Evolutionary conservation across 2,797 vertebrate species (phyloP), one percentile per base, ranked within the genome.

Genomic region (Bryconaethiops microstoma): DNA sequence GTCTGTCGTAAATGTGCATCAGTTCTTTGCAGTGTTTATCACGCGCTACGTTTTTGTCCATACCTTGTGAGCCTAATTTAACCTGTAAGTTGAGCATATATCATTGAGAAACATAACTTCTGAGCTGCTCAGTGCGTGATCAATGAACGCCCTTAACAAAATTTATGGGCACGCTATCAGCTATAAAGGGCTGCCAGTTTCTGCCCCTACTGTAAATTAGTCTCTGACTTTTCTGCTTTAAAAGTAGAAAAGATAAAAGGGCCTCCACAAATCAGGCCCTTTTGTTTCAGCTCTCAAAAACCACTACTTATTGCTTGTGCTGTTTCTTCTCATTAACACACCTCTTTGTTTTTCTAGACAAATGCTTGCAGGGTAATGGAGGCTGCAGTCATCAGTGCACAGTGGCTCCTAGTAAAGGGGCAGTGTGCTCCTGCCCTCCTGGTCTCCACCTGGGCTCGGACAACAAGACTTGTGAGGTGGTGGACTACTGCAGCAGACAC

Each of bases 361-460:
- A 97, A 89, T 99, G 98, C 86, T 95, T 96, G 0, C 91, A 97
- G 80, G 97, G 96, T 86, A 96, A 97, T 79, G 98, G 98, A 59
- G 98, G 97, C 73, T 99, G 98, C 90, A 99, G 97, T 88, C 96
- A 99, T 92, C 96, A 96, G 83, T 99, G 98, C 83, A 96, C 95
- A 0, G 95, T 97, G 81, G 95, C 96, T 85, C 97, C 97, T 17
- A 97, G 97, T 80, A 95, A 93, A 91, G 97, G 96, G 65, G 96
- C 98, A 72, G 93, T 96, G 21, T 99, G 98, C 75, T 96, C 96
- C 14, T 99, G 98, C 84, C 96, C 98, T 70, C 88, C 92, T 45
- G 98, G 96, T 83, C 94, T 97, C 86, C 94, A 95, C 83, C 93
- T 99, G 65, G 91, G 91, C 83, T 77, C 87, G 76, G 96, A 97